Evolutionary conservation across 2,113 vertebrate species (phyloP), one percentile per base, ranked within the genome.

Genomic region (Trogon surrucura): DNA sequence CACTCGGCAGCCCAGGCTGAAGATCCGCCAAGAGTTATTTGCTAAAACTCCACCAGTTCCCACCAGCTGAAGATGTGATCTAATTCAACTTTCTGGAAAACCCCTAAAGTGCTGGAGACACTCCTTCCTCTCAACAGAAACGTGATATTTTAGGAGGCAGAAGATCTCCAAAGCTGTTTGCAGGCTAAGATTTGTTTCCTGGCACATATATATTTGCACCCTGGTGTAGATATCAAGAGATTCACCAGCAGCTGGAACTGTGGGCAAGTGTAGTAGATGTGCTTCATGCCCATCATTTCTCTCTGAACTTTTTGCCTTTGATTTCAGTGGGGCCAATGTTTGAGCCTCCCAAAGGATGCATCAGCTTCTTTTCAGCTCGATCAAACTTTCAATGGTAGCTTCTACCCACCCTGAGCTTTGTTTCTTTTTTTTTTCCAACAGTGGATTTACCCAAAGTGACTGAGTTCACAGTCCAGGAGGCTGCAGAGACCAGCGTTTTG

Each of bases 381-480:
- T 10, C 30, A 53, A 78, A 13, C 5, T 89, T 41, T 50, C 0
- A 1, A 11, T 27, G 13, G 21, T n/a, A 34, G 15, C 53, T 77
- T 89, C 75, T 34, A 38, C 70, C 32, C 32, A 17, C 20, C 26
- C 29, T 70, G 0, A 90, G 6, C 5, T 83, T 72, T 22, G 4
- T 29, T 45, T 71, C 25, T 80, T 79, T 73, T 82, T 58, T 22
- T 77, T 80, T 93, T 82, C 84, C 54, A 65, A 5, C 91, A 98
- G 98, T 97, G 98, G 98, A 98, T 95, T 97, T 99, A 56, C 98
- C 98, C 23, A 98, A 98, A 96, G 98, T 99, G 88, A 96, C 72
- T 0, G 94, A 93, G 29, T 98, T 99, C 61, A 75, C 67, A 8
- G 89, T 97, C 25, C 91, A 97, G 81, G 98, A 99, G 86, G 97